These are phyloP conservation scores for Circaetus gallicus DNA, from an alignment of 2,113 vertebrate species.

Conservation along the genomic window DNA sequence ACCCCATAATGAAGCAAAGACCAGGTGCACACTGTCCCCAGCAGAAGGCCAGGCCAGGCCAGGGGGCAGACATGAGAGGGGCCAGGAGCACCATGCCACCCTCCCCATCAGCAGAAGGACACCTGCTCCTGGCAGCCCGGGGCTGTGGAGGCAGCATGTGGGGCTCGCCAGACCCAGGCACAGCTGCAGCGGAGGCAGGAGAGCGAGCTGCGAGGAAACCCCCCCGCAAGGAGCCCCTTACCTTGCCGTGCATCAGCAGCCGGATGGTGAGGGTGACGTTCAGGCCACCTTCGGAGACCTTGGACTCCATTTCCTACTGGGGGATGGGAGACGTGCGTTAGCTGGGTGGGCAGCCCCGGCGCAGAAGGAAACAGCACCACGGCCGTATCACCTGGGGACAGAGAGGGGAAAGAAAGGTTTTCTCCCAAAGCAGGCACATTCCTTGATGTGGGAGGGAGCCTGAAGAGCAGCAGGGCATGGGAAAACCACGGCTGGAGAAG, in stretches of 20 bases:
- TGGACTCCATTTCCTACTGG: constrained; percentile 88
- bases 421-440: not conserved
- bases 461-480: not conserved
- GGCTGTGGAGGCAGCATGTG: fast-evolving
- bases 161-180: not conserved
- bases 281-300: constrained; percentile 93
- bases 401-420: not conserved
- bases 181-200: fast-evolving
- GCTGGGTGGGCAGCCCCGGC: constrained; percentile 59
- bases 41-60: not conserved
- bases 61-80: not conserved
- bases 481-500: not conserved
- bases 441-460: fast-evolving
- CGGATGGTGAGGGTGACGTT: constrained; percentile 98
- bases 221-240: constrained; percentile 20
- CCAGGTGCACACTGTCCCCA: not conserved
- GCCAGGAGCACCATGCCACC: not conserved
- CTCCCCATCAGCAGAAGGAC: not conserved
- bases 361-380: constrained; percentile 75
- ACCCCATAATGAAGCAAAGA: not conserved
- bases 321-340: constrained; percentile 51
- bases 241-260: constrained; percentile 98
- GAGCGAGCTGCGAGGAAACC: fast-evolving
- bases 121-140: fast-evolving
- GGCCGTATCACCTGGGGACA: constrained; percentile 75